These are phyloP conservation scores for Caenorhabditis sp. DNA, from an alignment of 2,888 invertebrate species.

Conservation along the genomic window DNA sequence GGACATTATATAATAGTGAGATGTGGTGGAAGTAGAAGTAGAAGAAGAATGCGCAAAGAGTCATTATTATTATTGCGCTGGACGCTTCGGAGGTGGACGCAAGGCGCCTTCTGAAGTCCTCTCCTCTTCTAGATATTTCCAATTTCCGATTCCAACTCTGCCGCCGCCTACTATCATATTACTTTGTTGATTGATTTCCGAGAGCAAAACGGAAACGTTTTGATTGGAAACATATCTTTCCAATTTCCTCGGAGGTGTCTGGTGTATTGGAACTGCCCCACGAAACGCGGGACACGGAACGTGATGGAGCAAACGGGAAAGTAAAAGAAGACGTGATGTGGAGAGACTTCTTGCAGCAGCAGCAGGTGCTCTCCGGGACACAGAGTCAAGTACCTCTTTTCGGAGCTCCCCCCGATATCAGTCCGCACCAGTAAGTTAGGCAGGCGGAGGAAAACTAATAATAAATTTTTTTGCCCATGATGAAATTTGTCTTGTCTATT, in stretches of 20 bases:
- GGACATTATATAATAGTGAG: constrained; percentile 49
- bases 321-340: constrained; percentile 16
- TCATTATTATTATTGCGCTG: constrained; percentile 53
- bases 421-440: not conserved
- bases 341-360: constrained; percentile 9
- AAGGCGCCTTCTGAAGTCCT: constrained; percentile 6
- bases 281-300: constrained; percentile 35
- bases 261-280: not conserved
- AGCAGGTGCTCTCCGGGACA: constrained; percentile 49
- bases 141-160: constrained; percentile 47
- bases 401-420: constrained; percentile 43
- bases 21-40: constrained; percentile 19
- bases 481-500: constrained; percentile 42
- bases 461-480: constrained; percentile 39
- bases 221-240: constrained; percentile 17
- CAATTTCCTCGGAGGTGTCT: constrained; percentile 37
- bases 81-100: constrained; percentile 35
- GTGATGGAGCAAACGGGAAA: not conserved
- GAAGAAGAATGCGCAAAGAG: constrained; percentile 29
- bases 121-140: constrained; percentile 20
- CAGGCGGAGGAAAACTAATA: constrained; percentile 55
- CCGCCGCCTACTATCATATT: constrained; percentile 44
- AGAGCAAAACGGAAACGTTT: constrained; percentile 10
- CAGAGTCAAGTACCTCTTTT: constrained; percentile 56
- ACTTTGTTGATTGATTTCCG: constrained; percentile 21